Evolutionary conservation across 2,113 vertebrate species (phyloP).

Genomic region (Albula glossodonta): DNA sequence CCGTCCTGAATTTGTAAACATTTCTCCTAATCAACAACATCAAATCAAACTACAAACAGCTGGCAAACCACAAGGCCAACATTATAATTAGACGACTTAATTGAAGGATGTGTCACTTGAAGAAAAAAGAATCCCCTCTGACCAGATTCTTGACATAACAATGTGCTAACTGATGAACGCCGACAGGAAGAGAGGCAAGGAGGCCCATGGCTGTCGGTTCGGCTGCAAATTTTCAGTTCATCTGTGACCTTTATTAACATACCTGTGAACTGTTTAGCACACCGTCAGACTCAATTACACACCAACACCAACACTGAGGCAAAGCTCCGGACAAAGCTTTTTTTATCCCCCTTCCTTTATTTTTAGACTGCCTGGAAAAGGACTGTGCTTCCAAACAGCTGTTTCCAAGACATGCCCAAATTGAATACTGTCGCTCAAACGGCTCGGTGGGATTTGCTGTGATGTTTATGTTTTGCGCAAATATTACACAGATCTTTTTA

Average conservation of each 20-base stretch:
- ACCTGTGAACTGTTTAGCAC: neutral
- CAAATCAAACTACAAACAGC: neutral
- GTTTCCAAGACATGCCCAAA: neutral
- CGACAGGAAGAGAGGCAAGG: neutral
- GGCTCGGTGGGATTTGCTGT: neutral
- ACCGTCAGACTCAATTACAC: conserved; percentile 4
- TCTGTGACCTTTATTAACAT: conserved; percentile 16
- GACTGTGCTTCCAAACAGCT: neutral
- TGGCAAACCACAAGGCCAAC: neutral
- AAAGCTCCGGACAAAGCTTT: neutral
- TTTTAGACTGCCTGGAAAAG: neutral
- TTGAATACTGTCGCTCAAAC: neutral
- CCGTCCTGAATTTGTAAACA: neutral
- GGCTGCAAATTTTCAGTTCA: conserved; percentile 14
- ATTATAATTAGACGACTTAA: neutral
- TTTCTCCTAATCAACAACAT: neutral
- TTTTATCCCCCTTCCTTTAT: neutral
- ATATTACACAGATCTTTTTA: neutral
- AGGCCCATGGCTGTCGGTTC: neutral
- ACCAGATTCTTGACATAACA: neutral
- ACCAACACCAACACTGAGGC: neutral
- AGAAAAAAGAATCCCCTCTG: neutral
- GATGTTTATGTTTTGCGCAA: neutral
- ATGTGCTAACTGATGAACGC: neutral
- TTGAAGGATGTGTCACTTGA: neutral